Percentiles rank a stretch among this genome's conserved stretches.
These are phyloP conservation scores for Drosophila paulistorum DNA, from an alignment of 1,140 invertebrate genomes.

Conservation along the genomic window DNA sequence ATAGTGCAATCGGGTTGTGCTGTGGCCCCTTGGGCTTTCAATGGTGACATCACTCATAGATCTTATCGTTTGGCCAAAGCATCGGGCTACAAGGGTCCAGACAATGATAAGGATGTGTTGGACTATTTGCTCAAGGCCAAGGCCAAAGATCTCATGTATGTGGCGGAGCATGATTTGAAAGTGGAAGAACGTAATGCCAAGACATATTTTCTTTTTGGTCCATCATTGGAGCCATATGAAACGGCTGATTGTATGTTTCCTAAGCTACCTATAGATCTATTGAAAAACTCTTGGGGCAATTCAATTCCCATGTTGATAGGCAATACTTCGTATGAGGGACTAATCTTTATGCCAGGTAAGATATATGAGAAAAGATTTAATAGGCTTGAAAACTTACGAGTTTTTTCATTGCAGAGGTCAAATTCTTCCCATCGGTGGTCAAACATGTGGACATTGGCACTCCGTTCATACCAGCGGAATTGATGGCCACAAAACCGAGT, in stretches of 20 bases:
- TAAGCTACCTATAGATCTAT: slow-evolving; percentile 72
- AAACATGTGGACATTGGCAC: slow-evolving; percentile 62
- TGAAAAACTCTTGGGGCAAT: slow-evolving; percentile 79
- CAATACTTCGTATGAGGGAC: slow-evolving; percentile 81
- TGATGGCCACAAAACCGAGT: slow-evolving; percentile 37
- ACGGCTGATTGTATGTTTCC: slow-evolving; percentile 73
- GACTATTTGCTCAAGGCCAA: slow-evolving; percentile 64
- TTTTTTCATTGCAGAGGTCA: slow-evolving; percentile 47
- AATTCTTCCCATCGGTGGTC: slow-evolving; percentile 38
- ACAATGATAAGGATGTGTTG: slow-evolving; percentile 72
- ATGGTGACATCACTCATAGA: slow-evolving; percentile 49
- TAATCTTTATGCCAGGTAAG: slow-evolving; percentile 67
- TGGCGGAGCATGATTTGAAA: slow-evolving; percentile 57
- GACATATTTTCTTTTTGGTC: slow-evolving; percentile 68
- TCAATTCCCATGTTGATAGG: slow-evolving; percentile 83
- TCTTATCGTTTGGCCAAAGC: slow-evolving; percentile 65
- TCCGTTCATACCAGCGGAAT: slow-evolving; percentile 63
- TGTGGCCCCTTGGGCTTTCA: slow-evolving; percentile 61
- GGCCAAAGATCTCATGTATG: slow-evolving; percentile 85
- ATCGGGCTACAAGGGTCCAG: slow-evolving; percentile 69
- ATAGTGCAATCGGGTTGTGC: slow-evolving; percentile 83
- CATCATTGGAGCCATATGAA: slow-evolving; percentile 75
- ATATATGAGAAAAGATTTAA: too few relatives aligned
- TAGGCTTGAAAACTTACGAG: too few relatives aligned
- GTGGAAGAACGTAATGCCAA: slow-evolving; percentile 60